Conservation (phyloP, 2,797 vertebrate genomes). For the Pangasius larnaudii region DNA sequence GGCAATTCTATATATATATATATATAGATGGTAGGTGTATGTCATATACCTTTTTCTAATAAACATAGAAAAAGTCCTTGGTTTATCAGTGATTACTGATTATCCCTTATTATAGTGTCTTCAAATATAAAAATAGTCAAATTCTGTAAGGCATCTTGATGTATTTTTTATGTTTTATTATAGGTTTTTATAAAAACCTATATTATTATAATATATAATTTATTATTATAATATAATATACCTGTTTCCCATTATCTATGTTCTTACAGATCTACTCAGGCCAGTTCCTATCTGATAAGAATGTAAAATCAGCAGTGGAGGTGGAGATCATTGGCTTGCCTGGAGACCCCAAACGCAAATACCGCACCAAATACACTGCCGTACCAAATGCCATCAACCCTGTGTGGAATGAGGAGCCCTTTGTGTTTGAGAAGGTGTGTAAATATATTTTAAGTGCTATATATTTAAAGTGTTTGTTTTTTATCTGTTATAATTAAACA, state of each 20-base stretch:
- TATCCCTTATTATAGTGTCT: not conserved
- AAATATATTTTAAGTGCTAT: not conserved
- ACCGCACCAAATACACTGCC: constrained; percentile 87
- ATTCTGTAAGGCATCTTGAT: not conserved
- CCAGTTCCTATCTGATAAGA: constrained; percentile 94
- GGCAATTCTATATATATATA: too few species aligned
- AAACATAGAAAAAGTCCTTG: not conserved
- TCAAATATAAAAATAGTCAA: not conserved
- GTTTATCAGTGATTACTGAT: not conserved
- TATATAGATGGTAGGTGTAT: not conserved
- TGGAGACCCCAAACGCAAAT: constrained; percentile 92
- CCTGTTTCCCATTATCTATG: too few species aligned
- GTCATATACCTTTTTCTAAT: not conserved
- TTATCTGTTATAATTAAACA: too few species aligned
- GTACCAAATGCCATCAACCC: constrained; percentile 92
- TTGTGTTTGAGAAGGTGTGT: constrained; percentile 94
- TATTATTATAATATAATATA: too few species aligned
- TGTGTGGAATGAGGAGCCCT: constrained; percentile 95
- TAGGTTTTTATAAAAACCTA: not conserved
- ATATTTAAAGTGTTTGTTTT: not conserved
- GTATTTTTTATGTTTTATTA: not conserved
- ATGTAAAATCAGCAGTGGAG: constrained; percentile 88
- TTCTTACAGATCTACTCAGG: constrained; percentile 88
- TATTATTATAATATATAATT: too few species aligned
- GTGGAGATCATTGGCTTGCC: constrained; percentile 94